Evolutionary conservation across 92 coral and sea anemone genomes (phyloP).

Genomic region (Umimayanthus kanabou): DNA sequence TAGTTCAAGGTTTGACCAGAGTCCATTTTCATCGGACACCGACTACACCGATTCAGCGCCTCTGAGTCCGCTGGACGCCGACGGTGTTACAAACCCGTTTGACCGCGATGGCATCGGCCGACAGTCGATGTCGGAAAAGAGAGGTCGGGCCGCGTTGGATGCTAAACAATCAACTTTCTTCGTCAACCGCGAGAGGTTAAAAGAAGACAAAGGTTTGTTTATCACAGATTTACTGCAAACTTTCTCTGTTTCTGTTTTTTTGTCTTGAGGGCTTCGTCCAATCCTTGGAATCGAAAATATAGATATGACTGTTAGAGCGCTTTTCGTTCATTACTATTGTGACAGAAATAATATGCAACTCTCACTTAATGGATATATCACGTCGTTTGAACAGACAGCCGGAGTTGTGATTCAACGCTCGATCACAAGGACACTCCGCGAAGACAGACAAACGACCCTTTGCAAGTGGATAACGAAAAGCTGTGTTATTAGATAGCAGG

Average conservation of each 20-base stretch:
- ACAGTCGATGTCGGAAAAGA: slow-evolving; percentile 96
- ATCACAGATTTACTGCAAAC: background rate
- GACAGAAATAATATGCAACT: too few species aligned
- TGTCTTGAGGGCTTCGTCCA: too few species aligned
- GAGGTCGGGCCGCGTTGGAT: slow-evolving; percentile 83
- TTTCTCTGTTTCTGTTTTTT: background rate
- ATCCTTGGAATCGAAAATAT: too few species aligned
- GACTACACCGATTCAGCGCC: slow-evolving; percentile 51
- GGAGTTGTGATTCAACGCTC: too few species aligned
- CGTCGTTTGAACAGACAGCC: too few species aligned
- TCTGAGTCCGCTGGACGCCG: slow-evolving; percentile 55
- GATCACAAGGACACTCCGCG: too few species aligned
- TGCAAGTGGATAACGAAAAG: too few species aligned
- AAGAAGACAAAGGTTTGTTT: slow-evolving; percentile 56
- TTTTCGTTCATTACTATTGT: too few species aligned
- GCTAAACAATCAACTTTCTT: slow-evolving; percentile 87
- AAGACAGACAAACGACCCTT: too few species aligned
- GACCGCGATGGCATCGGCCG: slow-evolving; percentile 93
- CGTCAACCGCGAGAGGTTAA: slow-evolving; percentile 71
- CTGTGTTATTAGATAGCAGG: too few species aligned
- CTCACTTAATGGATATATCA: too few species aligned
- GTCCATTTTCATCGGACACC: slow-evolving; percentile 8
- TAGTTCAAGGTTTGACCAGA: background rate
- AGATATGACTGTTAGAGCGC: too few species aligned
- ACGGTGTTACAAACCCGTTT: slow-evolving; percentile 64